phyloP scores from a whole-genome alignment of 2,888 invertebrate species.

The Patella caerulea region DNA sequence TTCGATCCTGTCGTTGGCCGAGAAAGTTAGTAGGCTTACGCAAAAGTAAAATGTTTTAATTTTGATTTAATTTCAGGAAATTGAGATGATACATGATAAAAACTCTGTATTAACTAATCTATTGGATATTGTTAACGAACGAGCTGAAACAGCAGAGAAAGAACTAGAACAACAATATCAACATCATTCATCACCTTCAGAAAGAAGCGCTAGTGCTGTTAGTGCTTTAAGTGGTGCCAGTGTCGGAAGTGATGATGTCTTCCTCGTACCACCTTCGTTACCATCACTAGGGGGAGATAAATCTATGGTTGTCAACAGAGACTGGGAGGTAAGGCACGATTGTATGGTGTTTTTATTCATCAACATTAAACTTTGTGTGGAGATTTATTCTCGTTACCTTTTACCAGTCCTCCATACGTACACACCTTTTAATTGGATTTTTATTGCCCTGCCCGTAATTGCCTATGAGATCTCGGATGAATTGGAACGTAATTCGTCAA shows the following conservation, averaged over 20 bases:
- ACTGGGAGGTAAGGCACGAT: slow-evolving; percentile 58
- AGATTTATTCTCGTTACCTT: not conserved
- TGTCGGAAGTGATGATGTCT: slow-evolving; percentile 67
- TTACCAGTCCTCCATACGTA: not conserved
- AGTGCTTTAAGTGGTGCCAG: slow-evolving; percentile 59
- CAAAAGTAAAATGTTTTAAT: too few species aligned
- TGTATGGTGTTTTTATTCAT: not conserved
- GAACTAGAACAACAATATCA: slow-evolving; percentile 56
- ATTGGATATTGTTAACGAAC: slow-evolving; percentile 67
- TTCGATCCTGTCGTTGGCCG: too few species aligned
- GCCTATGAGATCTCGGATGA: too few species aligned
- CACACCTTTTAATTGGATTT: too few species aligned
- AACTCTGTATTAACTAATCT: slow-evolving; percentile 65
- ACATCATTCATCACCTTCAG: slow-evolving; percentile 27
- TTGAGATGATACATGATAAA: slow-evolving; percentile 64
- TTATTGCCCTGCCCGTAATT: too few species aligned
- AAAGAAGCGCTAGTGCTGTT: slow-evolving; percentile 48
- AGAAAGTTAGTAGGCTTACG: too few species aligned
- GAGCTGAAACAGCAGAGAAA: slow-evolving; percentile 66
- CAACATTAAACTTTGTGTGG: not conserved
- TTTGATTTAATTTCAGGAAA: slow-evolving; percentile 36
- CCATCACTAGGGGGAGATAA: slow-evolving; percentile 29
- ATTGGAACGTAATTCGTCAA: too few species aligned
- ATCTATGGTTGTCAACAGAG: slow-evolving; percentile 46
- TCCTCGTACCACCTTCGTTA: slow-evolving; percentile 43